Evolutionary conservation across 2,113 vertebrate species (phyloP), one percentile per base, ranked within the genome.

Genomic region (Australoheros scitulus): DNA sequence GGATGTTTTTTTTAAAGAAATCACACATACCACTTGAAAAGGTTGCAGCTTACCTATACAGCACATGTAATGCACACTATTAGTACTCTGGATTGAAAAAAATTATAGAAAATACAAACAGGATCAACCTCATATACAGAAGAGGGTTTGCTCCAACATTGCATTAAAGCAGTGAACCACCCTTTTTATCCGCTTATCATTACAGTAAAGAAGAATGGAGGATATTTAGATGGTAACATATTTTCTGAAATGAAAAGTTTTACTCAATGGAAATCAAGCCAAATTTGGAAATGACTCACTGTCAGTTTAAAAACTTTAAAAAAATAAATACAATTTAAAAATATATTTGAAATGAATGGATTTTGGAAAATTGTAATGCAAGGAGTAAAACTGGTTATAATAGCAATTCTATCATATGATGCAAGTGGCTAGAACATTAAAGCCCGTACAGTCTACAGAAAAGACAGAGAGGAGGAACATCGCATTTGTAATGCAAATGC

Each of bases 401-500:
- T 1, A 32, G 6, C 43, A 29, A 38, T 20, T 63, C 7, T 74
- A 29, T 79, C 9, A 11, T 61, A 3, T 26, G 55, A 64, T 36
- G 50, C 4, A 1, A 24, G 0, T n/a, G 17, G 13, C 8, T 55
- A 8, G 26, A 1, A 34, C 24, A 76, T n/a, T 43, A 70, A 52
- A 50, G 59, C 3, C n/a, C 3, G 22, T 3, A 34, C 1, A 32
- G 55, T 29, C 9, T 47, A 18, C 29, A 32, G 34, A 32, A 74
- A 55, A 81, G 34, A 76, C 68, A 36, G 6, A 80, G 38, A 75
- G 5, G 81, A 47, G 47, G 43, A 74, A 47, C 17, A 55, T 65
- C 75, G 43, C 36, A 87, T 90, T 87, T 91, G 36, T 77, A 8
- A 87, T 86, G 70, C 60, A 81, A 85, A 90, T 91, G 57, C 75